Evolutionary conservation across 2,888 invertebrate genomes (phyloP), one percentile per base, ranked within the genome.

Genomic region (Tenthredo distinguenda): DNA sequence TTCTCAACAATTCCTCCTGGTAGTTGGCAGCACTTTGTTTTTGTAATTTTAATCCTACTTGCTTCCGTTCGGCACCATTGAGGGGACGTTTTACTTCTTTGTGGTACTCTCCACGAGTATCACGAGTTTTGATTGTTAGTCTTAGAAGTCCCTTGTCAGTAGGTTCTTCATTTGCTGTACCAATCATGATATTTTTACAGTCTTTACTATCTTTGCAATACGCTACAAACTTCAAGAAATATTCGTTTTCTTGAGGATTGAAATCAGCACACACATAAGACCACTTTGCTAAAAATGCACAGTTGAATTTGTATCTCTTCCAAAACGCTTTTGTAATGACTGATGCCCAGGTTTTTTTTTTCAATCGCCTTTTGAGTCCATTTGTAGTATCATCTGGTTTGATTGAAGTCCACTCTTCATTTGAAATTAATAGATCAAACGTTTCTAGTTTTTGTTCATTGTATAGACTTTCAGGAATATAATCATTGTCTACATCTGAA

Each of bases 221-320:
- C 12, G 85, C 87, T 2, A 47, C 34, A n/a, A 87, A 85, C 12
- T 84, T 85, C 15, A 86, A n/a, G 37, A 82, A 72, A n/a, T 81
- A 83, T 71, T 74, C 40, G 18, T 65, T 37, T 62, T 72, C 43
- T n/a, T 15, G 15, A 37, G 50, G 31, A 43, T n/a, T 65, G 50
- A 18, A 26, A 43, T 72, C 34, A 40, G 55, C 26, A 68, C 58
- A 34, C 18, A 87, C 74, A 37, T 87, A 62, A 2, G 86, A 85
- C 72, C 85, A 62, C 65, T 86, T 87, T n/a, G 68, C 86, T 62
- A 86, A 50, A 65, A 86, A 88, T n/a, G 87, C 85, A 71, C 86
- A 88, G 26, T 62, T 77, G 1, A 86, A 68, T 65, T 85, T 86
- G 47, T 87, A 84, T 15, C 86, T 84, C 10, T 85, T 83, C 85